Base-by-base conservation (phyloP, 2,888 invertebrate species). In the Pogonocherus hispidulus region DNA sequence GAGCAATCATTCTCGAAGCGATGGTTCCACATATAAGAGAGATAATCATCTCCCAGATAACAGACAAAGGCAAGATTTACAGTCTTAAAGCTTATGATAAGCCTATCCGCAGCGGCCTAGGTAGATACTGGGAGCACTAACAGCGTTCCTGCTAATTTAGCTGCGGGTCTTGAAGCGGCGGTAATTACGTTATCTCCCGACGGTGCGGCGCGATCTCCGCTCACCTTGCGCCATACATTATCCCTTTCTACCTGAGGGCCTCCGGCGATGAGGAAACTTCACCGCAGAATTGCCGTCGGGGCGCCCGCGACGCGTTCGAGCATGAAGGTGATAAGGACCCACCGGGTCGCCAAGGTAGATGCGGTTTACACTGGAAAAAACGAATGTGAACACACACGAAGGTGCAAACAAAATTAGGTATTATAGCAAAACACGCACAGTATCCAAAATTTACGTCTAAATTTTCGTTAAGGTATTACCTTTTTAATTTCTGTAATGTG, bases 261-360 rank as follows among this genome's bases (percentile, higher is more conserved):
- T 75, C 65, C 69, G 73, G 80, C 76, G 76, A 79, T 78, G 81
- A 76, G 76, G 76, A 80, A 82, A 83, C 79, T 82, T 83, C 79
- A 71, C 76, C 77, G 65, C 73, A 71, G 76, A 79, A 79, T 79
- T 78, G 76, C 79, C 70, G 78, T 69, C 74, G 75, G 74, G 76
- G 76, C 81, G 79, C 76, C 79, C 72, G 76, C 69, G 77, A 81
- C 78, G 79, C 84, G 80, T 73, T 82, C 80, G 81, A 82, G 83
- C 81, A 83, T 83, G 81, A 84, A 84, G 83, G 83, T 83, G 85
- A 85, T 84, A 85, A 85, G 84, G 80, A 82, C 74, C 78, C 73
- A 71, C 74, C 78, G 72, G 71, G 74, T 77, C 78, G 77, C 78
- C 71, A 78, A 82, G 81, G 82, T 81, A 79, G 76, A 80, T 78